Evolutionary conservation across 2,113 vertebrate species (phyloP), one percentile per base, ranked within the genome.

Genomic region (Fulmarus glacialis): DNA sequence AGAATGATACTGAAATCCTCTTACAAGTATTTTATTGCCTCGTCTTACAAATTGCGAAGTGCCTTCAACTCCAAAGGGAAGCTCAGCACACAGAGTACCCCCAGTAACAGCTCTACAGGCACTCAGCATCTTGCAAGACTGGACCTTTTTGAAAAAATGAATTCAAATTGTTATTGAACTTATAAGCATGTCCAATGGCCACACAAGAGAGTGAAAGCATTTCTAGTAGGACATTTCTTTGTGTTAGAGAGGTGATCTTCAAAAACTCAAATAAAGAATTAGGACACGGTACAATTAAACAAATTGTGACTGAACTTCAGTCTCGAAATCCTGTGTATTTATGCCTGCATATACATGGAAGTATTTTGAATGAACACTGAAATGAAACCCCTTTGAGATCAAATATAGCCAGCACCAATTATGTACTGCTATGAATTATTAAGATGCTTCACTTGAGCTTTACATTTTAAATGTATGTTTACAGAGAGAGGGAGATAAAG

Each of bases 21-120:
- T 95, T 42, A 84, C 48, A 85, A 62, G 62, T 52, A 80, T 90
- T 94, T 96, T 91, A 93, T 93, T 91, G 87, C 50, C 78, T 86
- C 36, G 0, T 68, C 38, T 75, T 91, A 68, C 48, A 94, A 89
- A 60, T 53, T 89, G 81, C 24, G 36, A 64, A 79, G 47, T 24
- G 24, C 63, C 55, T 92, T 55, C 72, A 81, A 27, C 40, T 84
- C 3, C 1, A 56, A 68, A 59, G 38, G 43, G 40, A 74, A 87
- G 50, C 30, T 82, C 29, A 60, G 68, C 55, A 43, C 59, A 38
- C 5, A 27, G 29, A 78, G 21, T 1, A 40, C 36, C 3, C 64
- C 42, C 75, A 36, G 75, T 11, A 71, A 71, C 3, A 71, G 8
- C 52, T 64, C 71, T 36, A 8, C 34, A 56, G 43, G 30, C 60